Evolutionary conservation across 2,888 invertebrate species (phyloP).

Genomic region (Drosophila pegasa): DNA sequence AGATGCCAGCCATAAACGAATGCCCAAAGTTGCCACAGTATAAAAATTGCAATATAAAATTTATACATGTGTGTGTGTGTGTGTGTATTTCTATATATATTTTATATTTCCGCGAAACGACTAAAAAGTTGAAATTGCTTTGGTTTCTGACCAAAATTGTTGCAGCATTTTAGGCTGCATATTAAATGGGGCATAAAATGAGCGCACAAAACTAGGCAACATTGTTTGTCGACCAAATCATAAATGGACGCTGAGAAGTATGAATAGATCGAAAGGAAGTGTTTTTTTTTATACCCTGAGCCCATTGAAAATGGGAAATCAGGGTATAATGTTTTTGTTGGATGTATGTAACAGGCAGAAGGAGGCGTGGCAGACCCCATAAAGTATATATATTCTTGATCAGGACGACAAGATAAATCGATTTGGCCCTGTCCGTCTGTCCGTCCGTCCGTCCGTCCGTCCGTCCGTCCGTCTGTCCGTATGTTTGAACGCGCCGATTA

Average conservation of each 20-base stretch:
- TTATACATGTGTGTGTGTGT: not conserved
- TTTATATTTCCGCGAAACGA: conserved; percentile 9
- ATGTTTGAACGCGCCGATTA: too few species aligned
- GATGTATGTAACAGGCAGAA: too few species aligned
- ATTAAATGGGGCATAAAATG: conserved; percentile 39
- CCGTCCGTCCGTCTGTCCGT: too few species aligned
- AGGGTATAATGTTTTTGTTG: too few species aligned
- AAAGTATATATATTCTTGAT: too few species aligned
- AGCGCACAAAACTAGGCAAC: conserved; percentile 28
- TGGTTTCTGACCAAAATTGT: conserved; percentile 8
- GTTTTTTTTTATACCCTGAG: too few species aligned
- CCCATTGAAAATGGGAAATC: too few species aligned
- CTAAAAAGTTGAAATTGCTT: conserved; percentile 24
- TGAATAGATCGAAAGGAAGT: too few species aligned
- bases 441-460: too few species aligned
- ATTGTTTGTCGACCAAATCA: conserved; percentile 1
- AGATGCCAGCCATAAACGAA: conserved; percentile 17
- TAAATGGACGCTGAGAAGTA: not conserved
- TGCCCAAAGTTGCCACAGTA: conserved; percentile 7
- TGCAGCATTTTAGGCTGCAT: conserved; percentile 28
- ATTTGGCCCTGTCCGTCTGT: too few species aligned
- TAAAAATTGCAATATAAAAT: not conserved
- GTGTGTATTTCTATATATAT: not conserved
- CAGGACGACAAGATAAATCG: too few species aligned
- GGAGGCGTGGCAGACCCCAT: too few species aligned